Evolutionary conservation across 2,113 vertebrate species (phyloP).

Genomic region (Vireo altiloquus): DNA sequence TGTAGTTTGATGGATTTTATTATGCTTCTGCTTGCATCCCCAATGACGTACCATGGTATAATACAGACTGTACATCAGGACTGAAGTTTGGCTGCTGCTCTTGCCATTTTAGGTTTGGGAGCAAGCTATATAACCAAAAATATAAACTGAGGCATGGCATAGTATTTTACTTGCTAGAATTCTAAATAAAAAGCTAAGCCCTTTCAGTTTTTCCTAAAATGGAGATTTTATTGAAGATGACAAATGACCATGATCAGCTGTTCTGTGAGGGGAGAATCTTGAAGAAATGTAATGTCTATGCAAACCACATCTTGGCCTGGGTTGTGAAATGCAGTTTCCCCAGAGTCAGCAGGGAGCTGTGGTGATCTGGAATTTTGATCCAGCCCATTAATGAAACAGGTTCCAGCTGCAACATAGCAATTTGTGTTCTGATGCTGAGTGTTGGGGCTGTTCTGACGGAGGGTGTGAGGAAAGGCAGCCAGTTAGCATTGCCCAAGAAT

Average conservation of each 20-base stretch:
- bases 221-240: constrained; percentile 26
- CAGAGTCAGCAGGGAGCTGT: constrained; percentile 56
- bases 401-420: constrained; percentile 46
- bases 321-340: constrained; percentile 23
- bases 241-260: constrained; percentile 33
- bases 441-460: background rate
- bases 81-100: background rate
- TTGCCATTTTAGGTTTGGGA: background rate
- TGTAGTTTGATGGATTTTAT: background rate
- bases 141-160: background rate
- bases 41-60: accelerated
- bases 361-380: constrained; percentile 57
- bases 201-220: constrained; percentile 36
- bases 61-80: background rate
- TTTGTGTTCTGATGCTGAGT: constrained; percentile 13
- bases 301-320: constrained; percentile 58
- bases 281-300: constrained; percentile 17
- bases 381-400: constrained; percentile 41
- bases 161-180: background rate
- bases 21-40: background rate
- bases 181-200: background rate
- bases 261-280: constrained; percentile 16
- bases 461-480: background rate
- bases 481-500: background rate
- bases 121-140: background rate